These are phyloP conservation scores for Labroides dimidiatus DNA, from an alignment of 2,797 vertebrate genomes.

Conservation along the genomic window DNA sequence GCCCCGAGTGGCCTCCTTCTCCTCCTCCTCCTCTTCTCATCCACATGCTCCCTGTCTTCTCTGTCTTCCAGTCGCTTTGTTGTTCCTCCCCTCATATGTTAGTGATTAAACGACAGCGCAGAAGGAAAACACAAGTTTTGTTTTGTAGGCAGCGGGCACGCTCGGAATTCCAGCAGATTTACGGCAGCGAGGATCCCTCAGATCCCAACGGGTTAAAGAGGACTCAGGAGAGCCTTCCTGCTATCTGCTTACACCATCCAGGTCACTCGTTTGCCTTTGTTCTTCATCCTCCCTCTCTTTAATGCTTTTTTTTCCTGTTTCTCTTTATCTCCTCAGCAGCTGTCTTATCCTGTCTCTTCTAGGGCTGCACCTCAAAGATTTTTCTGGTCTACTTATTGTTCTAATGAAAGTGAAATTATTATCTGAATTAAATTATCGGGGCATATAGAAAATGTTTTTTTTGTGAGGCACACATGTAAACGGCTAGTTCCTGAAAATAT, in stretches of 20 bases:
- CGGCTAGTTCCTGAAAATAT: no score
- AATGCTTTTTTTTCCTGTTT: not conserved
- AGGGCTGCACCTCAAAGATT: not conserved
- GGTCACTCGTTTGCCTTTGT: conserved; percentile 15
- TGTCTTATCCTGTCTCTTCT: not conserved
- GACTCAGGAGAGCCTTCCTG: conserved; percentile 61
- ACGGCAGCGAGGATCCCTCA: conserved; percentile 58
- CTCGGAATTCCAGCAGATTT: conserved; percentile 76
- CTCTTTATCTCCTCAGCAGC: not conserved
- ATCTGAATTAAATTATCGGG: no score
- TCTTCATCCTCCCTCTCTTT: conserved; percentile 15
- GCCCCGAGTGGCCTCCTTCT: conserved; percentile 61
- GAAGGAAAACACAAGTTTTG: conserved; percentile 76
- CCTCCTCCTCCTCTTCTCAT: conserved; percentile 57
- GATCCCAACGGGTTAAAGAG: conserved; percentile 71
- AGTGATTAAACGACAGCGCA: conserved; percentile 77
- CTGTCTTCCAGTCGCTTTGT: conserved; percentile 53
- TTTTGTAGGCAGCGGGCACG: conserved; percentile 70
- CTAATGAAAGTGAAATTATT: no score
- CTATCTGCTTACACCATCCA: conserved; percentile 43
- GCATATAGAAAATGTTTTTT: no score
- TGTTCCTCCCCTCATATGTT: conserved; percentile 78
- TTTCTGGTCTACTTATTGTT: no score
- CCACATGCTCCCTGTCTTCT: conserved; percentile 47
- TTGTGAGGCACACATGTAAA: no score